A percentile compares a stretch with the other conserved stretches of the same genome.
These are phyloP conservation scores for Gnathonemus echidnorhynchus DNA, from an alignment of 2,113 vertebrate species.

Conservation along the genomic window DNA sequence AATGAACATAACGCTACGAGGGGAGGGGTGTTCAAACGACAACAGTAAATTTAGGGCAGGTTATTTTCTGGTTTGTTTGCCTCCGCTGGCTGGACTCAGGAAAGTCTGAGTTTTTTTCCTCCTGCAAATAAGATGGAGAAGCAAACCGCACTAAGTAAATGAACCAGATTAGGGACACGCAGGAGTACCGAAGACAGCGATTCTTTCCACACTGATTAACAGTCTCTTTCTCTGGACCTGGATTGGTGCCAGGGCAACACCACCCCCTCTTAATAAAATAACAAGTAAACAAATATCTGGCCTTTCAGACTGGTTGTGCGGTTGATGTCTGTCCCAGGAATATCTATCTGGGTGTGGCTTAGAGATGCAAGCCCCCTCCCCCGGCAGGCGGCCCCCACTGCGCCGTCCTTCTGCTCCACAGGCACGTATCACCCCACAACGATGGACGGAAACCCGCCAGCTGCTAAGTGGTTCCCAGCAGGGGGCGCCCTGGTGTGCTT, in stretches of 20 bases:
- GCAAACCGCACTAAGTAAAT: not conserved
- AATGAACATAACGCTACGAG: not conserved
- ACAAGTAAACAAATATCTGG: not conserved
- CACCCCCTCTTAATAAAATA: not conserved
- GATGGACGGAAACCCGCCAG: not conserved
- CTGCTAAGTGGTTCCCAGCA: not conserved
- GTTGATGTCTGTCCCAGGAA: not conserved
- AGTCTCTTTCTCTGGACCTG: not conserved
- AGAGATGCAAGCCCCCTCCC: not conserved
- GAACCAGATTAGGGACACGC: not conserved
- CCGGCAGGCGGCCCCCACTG: not conserved
- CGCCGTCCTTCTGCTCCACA: not conserved
- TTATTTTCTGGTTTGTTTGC: not conserved
- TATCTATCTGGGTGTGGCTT: not conserved
- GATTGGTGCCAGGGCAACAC: constrained; percentile 1
- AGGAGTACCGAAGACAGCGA: not conserved
- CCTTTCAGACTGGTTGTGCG: not conserved
- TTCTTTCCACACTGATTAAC: not conserved
- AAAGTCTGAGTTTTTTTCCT: constrained; percentile 1
- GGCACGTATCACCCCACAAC: not conserved
- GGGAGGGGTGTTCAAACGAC: not conserved
- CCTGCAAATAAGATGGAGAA: not conserved
- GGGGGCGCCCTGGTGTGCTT: not conserved
- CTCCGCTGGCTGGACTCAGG: not conserved
- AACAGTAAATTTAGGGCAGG: not conserved